A percentile compares a stretch with the other conserved stretches of the same genome.
phyloP scores from a whole-genome alignment of 2,888 invertebrate genomes.

The Drepana falcataria region DNA sequence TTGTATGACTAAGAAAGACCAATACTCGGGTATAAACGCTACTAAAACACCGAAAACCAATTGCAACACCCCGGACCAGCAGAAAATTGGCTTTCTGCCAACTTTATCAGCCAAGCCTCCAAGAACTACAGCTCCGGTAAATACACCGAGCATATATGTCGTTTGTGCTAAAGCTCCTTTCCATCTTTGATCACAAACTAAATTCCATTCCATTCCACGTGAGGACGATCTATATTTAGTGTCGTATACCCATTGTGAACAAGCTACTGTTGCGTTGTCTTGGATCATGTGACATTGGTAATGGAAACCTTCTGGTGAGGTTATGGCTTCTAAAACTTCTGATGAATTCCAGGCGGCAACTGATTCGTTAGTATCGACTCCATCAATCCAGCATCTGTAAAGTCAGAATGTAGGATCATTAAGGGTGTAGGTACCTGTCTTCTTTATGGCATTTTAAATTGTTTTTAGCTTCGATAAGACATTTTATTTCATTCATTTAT shows the following conservation, averaged over 20 bases:
- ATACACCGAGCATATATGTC: conserved; percentile 90
- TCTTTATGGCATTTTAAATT: too few species aligned
- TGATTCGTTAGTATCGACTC: conserved; percentile 77
- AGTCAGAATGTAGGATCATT: not conserved
- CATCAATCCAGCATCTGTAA: conserved; percentile 81
- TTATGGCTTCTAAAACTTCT: conserved; percentile 77
- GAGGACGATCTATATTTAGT: conserved; percentile 85
- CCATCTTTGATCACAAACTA: conserved; percentile 89
- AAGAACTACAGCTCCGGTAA: conserved; percentile 88
- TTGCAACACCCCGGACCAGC: conserved; percentile 87
- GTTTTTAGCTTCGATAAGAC: too few species aligned
- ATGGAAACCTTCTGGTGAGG: conserved; percentile 68
- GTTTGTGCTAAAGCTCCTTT: conserved; percentile 89
- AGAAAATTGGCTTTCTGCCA: conserved; percentile 89
- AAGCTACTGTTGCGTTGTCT: conserved; percentile 49
- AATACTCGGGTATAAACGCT: conserved; percentile 88
- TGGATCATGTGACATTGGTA: conserved; percentile 80
- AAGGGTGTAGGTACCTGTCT: too few species aligned
- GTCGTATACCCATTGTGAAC: conserved; percentile 84
- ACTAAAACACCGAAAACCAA: conserved; percentile 84
- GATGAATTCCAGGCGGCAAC: conserved; percentile 78
- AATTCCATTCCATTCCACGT: conserved; percentile 88
- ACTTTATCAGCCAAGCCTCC: conserved; percentile 91
- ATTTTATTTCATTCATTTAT: too few species aligned
- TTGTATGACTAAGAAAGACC: conserved; percentile 82